These are phyloP conservation scores for Neoarius graeffei DNA, from an alignment of 2,113 vertebrate species.

Conservation along the genomic window DNA sequence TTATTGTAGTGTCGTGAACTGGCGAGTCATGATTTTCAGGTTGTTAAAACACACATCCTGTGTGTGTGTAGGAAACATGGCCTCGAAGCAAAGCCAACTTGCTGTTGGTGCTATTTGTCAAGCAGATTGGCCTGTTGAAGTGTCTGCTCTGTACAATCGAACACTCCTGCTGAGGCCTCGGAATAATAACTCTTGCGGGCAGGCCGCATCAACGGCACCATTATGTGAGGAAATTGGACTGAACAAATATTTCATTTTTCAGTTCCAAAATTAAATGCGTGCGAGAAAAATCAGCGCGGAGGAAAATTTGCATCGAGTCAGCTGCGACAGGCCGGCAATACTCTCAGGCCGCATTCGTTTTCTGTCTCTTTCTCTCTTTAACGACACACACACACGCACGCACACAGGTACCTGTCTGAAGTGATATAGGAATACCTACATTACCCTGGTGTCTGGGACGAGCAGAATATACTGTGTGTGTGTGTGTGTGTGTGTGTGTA, in stretches of 20 bases:
- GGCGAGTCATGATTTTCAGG: slow-evolving; percentile 55
- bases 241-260: slow-evolving; percentile 45
- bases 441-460: not conserved
- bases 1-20: slow-evolving; percentile 47
- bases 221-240: slow-evolving; percentile 40
- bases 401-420: slow-evolving; percentile 10
- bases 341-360: slow-evolving; percentile 11
- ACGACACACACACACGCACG: not conserved
- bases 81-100: slow-evolving; percentile 17
- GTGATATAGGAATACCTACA: slow-evolving; percentile 14
- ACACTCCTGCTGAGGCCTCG: slow-evolving; percentile 36
- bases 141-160: slow-evolving; percentile 39
- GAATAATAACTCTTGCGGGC: slow-evolving; percentile 32
- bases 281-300: not conserved
- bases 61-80: not conserved
- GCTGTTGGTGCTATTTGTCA: slow-evolving; percentile 36
- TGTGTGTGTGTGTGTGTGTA: too few species aligned
- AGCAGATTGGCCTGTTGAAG: slow-evolving; percentile 41
- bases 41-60: slow-evolving; percentile 49
- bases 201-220: slow-evolving; percentile 29
- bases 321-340: not conserved
- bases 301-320: slow-evolving; percentile 24
- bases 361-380: not conserved
- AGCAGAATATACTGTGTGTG: not conserved
- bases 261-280: slow-evolving; percentile 19